These are phyloP conservation scores for Barypeithes pellucidus DNA, from an alignment of 2,888 invertebrate genomes.

Conservation along the genomic window DNA sequence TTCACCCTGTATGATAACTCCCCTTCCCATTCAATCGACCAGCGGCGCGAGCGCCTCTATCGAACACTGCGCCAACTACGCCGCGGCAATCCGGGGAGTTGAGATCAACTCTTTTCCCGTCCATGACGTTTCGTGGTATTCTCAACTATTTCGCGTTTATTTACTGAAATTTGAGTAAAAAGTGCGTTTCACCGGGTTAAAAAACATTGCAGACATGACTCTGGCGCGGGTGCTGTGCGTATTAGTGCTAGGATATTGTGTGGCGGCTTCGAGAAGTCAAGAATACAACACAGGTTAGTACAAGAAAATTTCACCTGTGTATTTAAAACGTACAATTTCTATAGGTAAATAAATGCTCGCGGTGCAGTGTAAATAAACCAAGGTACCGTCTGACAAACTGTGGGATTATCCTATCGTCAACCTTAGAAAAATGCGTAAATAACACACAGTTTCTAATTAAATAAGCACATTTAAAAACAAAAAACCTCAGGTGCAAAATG, in stretches of 20 bases:
- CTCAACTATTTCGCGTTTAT: conserved; percentile 56
- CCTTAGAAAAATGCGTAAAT: background rate
- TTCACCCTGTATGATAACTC: conserved; percentile 38
- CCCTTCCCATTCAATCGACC: conserved; percentile 55
- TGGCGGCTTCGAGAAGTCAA: conserved; percentile 54
- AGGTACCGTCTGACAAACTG: background rate
- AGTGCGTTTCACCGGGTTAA: conserved; percentile 53
- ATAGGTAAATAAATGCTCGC: conserved; percentile 49
- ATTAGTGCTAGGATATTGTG: conserved; percentile 58
- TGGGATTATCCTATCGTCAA: background rate
- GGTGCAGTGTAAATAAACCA: conserved; percentile 44
- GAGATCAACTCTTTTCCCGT: conserved; percentile 58
- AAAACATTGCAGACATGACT: conserved; percentile 58
- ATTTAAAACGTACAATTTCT: conserved; percentile 39
- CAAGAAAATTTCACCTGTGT: conserved; percentile 56
- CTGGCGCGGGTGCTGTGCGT: conserved; percentile 58
- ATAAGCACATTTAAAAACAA: conserved; percentile 13
- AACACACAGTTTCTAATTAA: background rate
- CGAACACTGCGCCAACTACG: conserved; percentile 56
- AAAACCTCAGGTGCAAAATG: conserved; percentile 23
- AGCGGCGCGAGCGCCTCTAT: conserved; percentile 54
- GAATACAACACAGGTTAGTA: conserved; percentile 60
- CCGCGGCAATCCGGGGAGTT: conserved; percentile 57
- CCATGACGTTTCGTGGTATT: conserved; percentile 57
- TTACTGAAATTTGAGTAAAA: conserved; percentile 56